These are phyloP conservation scores for Trichomalopsis sarcophagae DNA, from an alignment of 1,140 invertebrate species.

Conservation along the genomic window DNA sequence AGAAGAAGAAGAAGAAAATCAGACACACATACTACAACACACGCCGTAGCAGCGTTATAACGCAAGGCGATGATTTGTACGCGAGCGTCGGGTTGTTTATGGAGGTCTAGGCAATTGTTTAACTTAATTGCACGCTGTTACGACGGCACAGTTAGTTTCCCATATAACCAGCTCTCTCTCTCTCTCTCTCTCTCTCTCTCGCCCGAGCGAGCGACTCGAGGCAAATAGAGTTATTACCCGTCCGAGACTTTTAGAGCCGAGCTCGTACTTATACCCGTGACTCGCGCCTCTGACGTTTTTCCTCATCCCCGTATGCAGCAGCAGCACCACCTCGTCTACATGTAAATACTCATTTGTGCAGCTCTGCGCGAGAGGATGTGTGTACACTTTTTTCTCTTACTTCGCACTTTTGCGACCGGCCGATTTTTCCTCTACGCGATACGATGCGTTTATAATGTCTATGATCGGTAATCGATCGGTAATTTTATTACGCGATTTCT, in stretches of 20 bases:
- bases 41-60: background rate
- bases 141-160: slow-evolving; percentile 66
- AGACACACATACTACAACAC: background rate
- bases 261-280: slow-evolving; percentile 10
- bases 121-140: slow-evolving; percentile 72
- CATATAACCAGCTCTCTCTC: slow-evolving; percentile 57
- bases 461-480: background rate
- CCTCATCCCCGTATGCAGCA: background rate
- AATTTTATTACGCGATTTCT: background rate
- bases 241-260: slow-evolving; percentile 68
- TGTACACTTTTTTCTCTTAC: background rate
- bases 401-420: background rate
- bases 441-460: background rate
- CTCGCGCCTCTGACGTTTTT: slow-evolving; percentile 2
- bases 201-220: background rate
- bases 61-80: slow-evolving; percentile 64
- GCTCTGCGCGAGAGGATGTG: too few species aligned
- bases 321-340: background rate
- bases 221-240: slow-evolving; percentile 72
- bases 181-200: too few species aligned
- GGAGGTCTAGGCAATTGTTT: slow-evolving; percentile 69
- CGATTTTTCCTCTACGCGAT: background rate
- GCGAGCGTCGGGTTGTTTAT: slow-evolving; percentile 66
- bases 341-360: slow-evolving; percentile 28
- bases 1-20: background rate